A percentile compares a stretch with the other conserved stretches of the same genome.
These are phyloP conservation scores for Galerucella calmariensis DNA, from an alignment of 2,888 invertebrate species.

Conservation along the genomic window DNA sequence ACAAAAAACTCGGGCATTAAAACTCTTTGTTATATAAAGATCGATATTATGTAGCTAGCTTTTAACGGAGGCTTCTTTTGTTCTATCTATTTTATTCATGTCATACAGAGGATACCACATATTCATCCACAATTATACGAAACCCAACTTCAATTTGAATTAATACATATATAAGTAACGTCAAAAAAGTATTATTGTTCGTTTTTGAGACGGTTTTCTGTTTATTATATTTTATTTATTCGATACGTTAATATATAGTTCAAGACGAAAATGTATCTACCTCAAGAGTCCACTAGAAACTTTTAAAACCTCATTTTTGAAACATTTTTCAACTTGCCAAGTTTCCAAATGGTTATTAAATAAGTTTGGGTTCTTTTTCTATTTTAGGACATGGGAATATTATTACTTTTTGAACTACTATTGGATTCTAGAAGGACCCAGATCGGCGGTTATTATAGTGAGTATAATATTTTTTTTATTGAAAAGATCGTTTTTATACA, in stretches of 20 bases:
- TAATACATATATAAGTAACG: not conserved
- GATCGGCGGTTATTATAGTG: conserved; percentile 83
- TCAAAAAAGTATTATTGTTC: no score
- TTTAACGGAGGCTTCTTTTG: not conserved
- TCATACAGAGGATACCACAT: not conserved
- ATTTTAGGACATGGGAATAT: conserved; percentile 75
- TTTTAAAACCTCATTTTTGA: not conserved
- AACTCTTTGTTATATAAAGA: not conserved
- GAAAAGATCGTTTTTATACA: not conserved
- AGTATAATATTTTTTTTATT: conserved; percentile 55
- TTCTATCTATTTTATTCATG: not conserved
- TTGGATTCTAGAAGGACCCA: conserved; percentile 92
- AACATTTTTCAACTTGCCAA: not conserved
- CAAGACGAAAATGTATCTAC: not conserved
- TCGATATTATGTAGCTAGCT: not conserved
- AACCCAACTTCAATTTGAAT: not conserved
- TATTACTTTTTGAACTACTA: conserved; percentile 84
- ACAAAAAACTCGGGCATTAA: not conserved
- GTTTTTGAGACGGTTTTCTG: no score
- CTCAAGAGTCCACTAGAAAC: not conserved
- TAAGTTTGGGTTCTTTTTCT: conserved; percentile 23
- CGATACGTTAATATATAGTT: not conserved
- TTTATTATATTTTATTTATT: not conserved
- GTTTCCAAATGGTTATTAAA: conserved; percentile 17
- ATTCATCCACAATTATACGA: not conserved